Evolutionary conservation across 2,888 invertebrate species (phyloP), one percentile per base, ranked within the genome.

Genomic region (Blastobasis adustella): DNA sequence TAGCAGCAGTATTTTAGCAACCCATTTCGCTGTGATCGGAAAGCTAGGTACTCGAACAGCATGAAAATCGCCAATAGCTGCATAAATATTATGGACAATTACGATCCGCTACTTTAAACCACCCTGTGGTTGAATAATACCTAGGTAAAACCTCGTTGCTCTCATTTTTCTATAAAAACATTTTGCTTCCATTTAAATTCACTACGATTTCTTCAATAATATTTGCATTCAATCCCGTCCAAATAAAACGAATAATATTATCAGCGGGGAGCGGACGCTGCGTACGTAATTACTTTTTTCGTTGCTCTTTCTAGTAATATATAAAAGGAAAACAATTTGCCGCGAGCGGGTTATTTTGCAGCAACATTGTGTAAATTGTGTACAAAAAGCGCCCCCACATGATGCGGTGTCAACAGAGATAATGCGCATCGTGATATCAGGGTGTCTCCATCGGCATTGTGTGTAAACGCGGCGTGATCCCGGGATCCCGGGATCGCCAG

Each of bases 391-490:
- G 80, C 74, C 77, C 23, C 79, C 76, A 76, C 76, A 82, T 76
- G 81, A 85, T 79, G 76, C 71, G 79, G 79, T 81, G 80, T 81
- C 83, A 84, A 82, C 79, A 78, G 72, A 81, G 80, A 84, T 85
- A 84, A 85, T 84, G 79, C 79, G 76, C 79, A 82, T 84, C 76
- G 79, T 63, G 76, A 73, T 83, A 84, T 84, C 82, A 69, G 80
- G 76, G 74, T 67, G 69, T 73, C 74, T 76, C 74, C 76, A 74
- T 73, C 74, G 77, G 77, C 69, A 80, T 84, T 85, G 82, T 48
- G 45, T 49, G 40, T 46, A 49, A 47, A 50, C 36, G 38, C 44
- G 51, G 50, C 51, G 53, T 50, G 47, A 52, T 43, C 45, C 76
- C 76, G 65, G 79, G 81, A 83, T 83, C 83, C 78, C 71, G 72